phyloP scores from a whole-genome alignment of 2,797 vertebrate genomes.

The Microctenopoma steveboyesi region DNA sequence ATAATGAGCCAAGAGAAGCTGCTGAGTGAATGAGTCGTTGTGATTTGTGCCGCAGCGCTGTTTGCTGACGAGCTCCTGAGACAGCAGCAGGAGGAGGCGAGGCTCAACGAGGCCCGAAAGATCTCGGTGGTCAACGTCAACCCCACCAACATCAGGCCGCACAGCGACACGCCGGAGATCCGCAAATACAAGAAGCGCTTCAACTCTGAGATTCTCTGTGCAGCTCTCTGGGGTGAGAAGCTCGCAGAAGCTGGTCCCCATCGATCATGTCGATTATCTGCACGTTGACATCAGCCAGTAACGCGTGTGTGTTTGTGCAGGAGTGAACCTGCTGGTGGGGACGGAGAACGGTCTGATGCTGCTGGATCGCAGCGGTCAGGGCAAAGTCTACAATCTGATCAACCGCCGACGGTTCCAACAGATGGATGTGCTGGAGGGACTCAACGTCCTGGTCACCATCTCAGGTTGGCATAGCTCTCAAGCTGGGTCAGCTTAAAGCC shows the following conservation, averaged over 20 bases:
- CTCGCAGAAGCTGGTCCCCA: neutral
- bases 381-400: constrained; percentile 98
- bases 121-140: constrained; percentile 99
- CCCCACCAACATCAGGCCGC: constrained; percentile 97
- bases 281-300: fast-evolving
- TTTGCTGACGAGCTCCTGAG: constrained; percentile 93
- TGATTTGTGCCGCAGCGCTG: constrained; percentile 77
- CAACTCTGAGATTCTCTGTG: constrained; percentile 98
- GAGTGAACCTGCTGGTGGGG: constrained; percentile 96
- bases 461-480: constrained; percentile 83
- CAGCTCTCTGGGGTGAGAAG: constrained; percentile 93
- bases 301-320: constrained; percentile 69
- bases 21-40: neutral
- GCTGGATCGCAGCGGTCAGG: constrained; percentile 96
- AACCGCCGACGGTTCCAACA: constrained; percentile 96
- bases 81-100: constrained; percentile 92
- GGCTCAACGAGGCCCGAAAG: constrained; percentile 96
- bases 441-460: constrained; percentile 98
- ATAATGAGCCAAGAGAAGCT: too few relatives aligned
- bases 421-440: constrained; percentile 98
- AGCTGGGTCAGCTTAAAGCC: neutral
- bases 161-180: constrained; percentile 98
- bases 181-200: constrained; percentile 99
- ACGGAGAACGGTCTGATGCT: constrained; percentile 98
- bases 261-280: fast-evolving